Evolutionary conservation across 2,888 invertebrate genomes (phyloP).

Genomic region (Leuctra nigra): DNA sequence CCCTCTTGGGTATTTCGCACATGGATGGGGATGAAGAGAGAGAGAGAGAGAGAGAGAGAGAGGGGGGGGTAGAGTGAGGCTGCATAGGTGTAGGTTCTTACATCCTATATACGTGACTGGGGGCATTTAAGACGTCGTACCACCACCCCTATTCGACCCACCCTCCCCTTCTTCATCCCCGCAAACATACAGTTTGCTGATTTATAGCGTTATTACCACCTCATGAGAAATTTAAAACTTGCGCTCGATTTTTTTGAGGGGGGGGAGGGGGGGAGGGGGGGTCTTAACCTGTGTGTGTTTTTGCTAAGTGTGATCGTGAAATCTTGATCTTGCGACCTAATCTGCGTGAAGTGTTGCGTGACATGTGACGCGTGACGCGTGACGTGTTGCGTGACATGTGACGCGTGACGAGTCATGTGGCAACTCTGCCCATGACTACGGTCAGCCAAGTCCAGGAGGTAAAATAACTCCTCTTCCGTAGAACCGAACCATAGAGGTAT

Average conservation of each 20-base stretch:
- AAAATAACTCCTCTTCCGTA: too few species aligned
- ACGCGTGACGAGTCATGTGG: too few species aligned
- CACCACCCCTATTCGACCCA: conserved; percentile 4
- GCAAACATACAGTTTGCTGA: conserved; percentile 13
- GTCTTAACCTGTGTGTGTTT: conserved; percentile 1
- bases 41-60: neutral
- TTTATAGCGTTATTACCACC: conserved; percentile 25
- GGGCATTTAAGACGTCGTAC: conserved; percentile 19
- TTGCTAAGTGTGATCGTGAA: neutral
- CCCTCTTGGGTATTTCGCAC: conserved; percentile 5
- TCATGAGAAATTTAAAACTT: conserved; percentile 25
- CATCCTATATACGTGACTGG: conserved; percentile 15
- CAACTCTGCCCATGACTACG: too few species aligned
- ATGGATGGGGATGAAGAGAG: neutral
- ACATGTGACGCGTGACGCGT: too few species aligned
- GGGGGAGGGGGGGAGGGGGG: neutral
- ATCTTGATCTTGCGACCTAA: conserved; percentile 35
- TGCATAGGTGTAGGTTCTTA: neutral
- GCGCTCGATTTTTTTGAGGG: conserved; percentile 1
- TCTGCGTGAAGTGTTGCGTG: too few species aligned
- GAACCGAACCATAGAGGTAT: too few species aligned
- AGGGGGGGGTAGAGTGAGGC: neutral
- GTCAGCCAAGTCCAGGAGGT: too few species aligned
- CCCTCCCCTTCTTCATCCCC: neutral
- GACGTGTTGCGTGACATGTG: too few species aligned